A percentile compares a stretch with the other conserved stretches of the same genome.
phyloP scores from a whole-genome alignment of 2,113 vertebrate species.

The Callipepla squamata region DNA sequence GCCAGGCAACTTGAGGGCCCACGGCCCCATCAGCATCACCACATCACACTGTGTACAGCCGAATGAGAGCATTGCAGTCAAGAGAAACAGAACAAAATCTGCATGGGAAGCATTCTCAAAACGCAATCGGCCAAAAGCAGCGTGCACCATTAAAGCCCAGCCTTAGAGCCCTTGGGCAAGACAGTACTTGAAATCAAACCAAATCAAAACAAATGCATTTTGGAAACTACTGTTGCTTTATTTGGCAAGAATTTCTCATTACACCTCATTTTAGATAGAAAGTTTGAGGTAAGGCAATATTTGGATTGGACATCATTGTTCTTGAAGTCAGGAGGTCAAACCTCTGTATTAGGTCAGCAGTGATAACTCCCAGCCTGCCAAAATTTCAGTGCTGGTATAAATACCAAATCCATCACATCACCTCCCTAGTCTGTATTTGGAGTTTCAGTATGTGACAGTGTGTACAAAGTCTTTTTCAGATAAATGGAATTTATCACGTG shows the following conservation, averaged over 20 bases:
- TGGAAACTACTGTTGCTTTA: constrained; percentile 34
- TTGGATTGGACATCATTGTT: neutral
- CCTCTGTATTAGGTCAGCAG: neutral
- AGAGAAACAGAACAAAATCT: neutral
- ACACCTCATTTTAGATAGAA: constrained; percentile 19
- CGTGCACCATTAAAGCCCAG: neutral
- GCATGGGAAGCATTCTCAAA: neutral
- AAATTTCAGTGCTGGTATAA: constrained; percentile 8
- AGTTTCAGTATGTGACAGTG: neutral
- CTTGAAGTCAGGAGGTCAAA: neutral
- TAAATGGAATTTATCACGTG: neutral
- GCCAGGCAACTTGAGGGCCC: neutral
- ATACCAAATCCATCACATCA: constrained; percentile 3
- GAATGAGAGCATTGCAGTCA: neutral
- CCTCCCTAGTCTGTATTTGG: neutral
- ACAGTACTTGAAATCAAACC: neutral
- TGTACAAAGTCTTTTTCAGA: neutral
- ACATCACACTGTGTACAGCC: neutral
- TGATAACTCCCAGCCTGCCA: neutral
- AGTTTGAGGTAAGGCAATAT: constrained; percentile 24
- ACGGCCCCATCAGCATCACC: neutral
- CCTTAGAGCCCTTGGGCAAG: neutral
- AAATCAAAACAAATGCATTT: constrained; percentile 20
- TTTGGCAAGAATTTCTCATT: constrained; percentile 30
- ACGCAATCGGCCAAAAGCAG: neutral